Percentiles rank a stretch among this genome's conserved stretches.
phyloP scores from a whole-genome alignment of 2,113 vertebrate species.

The Nycticryphes semicollaris region DNA sequence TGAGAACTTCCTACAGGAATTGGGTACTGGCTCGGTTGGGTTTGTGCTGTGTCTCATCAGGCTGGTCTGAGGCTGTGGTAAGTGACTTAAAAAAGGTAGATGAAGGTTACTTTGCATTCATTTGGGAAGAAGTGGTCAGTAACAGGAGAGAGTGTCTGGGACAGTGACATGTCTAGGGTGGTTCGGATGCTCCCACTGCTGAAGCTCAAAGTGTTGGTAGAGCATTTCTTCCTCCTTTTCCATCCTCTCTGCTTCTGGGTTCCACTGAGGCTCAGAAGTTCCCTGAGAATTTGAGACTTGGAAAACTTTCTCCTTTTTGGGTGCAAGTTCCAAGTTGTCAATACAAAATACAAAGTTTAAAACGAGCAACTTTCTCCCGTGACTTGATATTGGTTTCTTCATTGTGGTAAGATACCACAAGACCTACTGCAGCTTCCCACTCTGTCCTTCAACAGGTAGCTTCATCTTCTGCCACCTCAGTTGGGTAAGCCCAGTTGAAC shows the following conservation, averaged over 20 bases:
- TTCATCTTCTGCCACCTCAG: not conserved
- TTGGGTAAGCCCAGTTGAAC: not conserved
- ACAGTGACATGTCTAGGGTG: fast-evolving
- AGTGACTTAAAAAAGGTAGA: too few relatives aligned
- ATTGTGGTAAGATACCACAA: not conserved
- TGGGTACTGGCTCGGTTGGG: too few relatives aligned
- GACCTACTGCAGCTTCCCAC: fast-evolving
- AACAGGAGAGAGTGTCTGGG: not conserved
- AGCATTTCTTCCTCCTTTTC: not conserved
- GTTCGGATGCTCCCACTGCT: not conserved
- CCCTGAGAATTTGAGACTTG: too few relatives aligned
- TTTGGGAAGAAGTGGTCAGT: not conserved
- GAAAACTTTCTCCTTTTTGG: not conserved
- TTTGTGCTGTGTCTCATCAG: fast-evolving
- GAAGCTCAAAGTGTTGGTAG: not conserved
- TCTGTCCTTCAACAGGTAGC: not conserved
- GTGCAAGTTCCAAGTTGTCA: not conserved
- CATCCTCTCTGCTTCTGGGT: fast-evolving
- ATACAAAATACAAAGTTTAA: not conserved
- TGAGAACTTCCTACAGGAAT: not conserved
- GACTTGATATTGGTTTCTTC: not conserved
- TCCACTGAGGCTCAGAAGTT: not conserved
- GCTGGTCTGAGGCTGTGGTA: too few relatives aligned
- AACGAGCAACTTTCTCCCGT: fast-evolving
- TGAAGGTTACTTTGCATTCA: fast-evolving